phyloP scores from a whole-genome alignment of 2,797 vertebrate genomes.

The Otolemur crassicaudatus region DNA sequence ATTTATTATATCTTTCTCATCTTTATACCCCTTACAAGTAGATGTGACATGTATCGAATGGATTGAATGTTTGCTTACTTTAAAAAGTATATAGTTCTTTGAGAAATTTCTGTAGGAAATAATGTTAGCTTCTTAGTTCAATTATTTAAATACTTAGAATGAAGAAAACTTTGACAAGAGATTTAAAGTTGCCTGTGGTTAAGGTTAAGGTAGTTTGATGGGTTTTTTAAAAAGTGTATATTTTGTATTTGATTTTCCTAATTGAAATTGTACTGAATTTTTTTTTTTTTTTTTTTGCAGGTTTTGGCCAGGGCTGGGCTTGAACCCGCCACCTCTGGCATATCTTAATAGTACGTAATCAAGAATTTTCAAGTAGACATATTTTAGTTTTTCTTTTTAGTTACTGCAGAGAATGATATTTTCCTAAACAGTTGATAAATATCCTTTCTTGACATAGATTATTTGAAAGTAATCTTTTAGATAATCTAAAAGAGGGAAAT shows the following conservation, averaged over 20 bases:
- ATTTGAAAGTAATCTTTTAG: conserved; percentile 12
- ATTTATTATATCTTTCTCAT: not conserved
- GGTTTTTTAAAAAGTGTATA: not conserved
- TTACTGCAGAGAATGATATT: conserved; percentile 14
- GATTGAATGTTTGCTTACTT: not conserved
- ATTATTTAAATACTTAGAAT: conserved; percentile 38
- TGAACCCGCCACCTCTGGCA: too few relatives aligned
- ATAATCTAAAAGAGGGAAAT: not conserved
- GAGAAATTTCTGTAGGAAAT: not conserved
- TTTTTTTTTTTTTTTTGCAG: too few relatives aligned
- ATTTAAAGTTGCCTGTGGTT: conserved; percentile 31
- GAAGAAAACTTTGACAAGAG: conserved; percentile 12
- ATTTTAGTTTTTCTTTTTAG: conserved; percentile 23
- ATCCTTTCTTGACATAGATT: conserved; percentile 44
- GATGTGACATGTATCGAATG: not conserved
- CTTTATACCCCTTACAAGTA: not conserved
- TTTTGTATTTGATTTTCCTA: conserved; percentile 17
- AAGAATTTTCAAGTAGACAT: not conserved
- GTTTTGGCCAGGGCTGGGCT: too few relatives aligned
- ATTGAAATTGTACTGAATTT: not conserved
- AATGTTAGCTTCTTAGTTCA: not conserved
- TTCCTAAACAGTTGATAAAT: conserved; percentile 14
- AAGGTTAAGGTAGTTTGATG: not conserved
- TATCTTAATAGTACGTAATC: not conserved
- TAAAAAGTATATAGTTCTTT: not conserved